Conservation (phyloP, 2,797 vertebrate genomes). For the Apodemus agrarius region DNA sequence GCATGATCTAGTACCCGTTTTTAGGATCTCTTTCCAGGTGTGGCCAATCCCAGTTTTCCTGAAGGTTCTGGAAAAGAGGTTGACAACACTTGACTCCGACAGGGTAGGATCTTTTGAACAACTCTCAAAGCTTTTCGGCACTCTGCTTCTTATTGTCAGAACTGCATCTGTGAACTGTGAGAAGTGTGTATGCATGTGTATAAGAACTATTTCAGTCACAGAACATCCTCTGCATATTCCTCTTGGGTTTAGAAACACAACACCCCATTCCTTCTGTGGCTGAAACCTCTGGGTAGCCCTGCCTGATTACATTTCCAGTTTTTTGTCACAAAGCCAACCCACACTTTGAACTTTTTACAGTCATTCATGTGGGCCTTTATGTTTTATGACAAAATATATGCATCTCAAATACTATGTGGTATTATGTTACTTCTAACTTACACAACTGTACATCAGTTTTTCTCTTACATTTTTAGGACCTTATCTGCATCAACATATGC, state of each 20-base stretch:
- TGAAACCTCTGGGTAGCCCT: not conserved
- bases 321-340: constrained; percentile 24
- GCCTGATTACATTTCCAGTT: not conserved
- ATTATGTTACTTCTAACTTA: constrained; percentile 36
- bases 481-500: not conserved
- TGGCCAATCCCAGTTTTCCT: not conserved
- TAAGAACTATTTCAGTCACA: not conserved
- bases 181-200: not conserved
- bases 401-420: constrained; percentile 2
- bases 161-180: not conserved
- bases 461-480: constrained; percentile 12
- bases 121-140: not conserved
- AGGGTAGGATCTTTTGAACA: not conserved
- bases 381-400: constrained; percentile 27
- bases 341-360: not conserved
- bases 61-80: constrained; percentile 1
- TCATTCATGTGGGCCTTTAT: constrained; percentile 11
- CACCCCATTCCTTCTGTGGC: not conserved
- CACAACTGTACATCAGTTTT: constrained; percentile 1
- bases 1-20: not conserved
- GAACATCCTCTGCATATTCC: not conserved
- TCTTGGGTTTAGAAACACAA: not conserved
- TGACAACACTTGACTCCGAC: not conserved
- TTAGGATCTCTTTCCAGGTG: not conserved
- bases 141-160: not conserved